Evolutionary conservation across 2,888 invertebrate genomes (phyloP), one percentile per base, ranked within the genome.

Genomic region (Myopa testacea): DNA sequence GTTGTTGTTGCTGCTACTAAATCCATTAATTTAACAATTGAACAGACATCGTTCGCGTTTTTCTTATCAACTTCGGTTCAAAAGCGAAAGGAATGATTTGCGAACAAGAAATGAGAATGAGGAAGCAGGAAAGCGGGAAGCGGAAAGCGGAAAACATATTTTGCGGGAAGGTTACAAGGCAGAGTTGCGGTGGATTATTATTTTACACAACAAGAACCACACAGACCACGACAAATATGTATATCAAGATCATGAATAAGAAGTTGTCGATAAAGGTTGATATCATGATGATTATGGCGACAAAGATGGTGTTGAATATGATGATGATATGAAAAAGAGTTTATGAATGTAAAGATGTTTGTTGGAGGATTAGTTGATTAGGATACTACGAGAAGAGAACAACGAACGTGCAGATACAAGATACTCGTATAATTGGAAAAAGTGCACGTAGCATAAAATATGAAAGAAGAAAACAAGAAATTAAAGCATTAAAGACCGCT

Each of bases 1-100:
- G 74, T 72, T 76, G 82, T 16, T 70, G 80, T 77, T 81, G 78
- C 81, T 78, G 78, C 81, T 82, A 82, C 83, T 84, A 83, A 82
- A 81, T 85, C 86, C 85, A 85, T 85, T 85, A 87, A 85, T 85
- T 85, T 85, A 81, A 80, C 84, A 84, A 85, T 82, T 78, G 83
- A 80, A 81, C 84, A 84, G 83, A 87, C 84, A 85, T 87, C 84
- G 81, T 88, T 88, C 81, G 87, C 88, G 84, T 87, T 88, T 80
- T 78, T 81, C 79, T 81, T 80, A 78, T 85, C 85, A 83, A 84
- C 87, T 86, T 52, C 19, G 8, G 8, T 50, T 34, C 34, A 38
- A 65, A 40, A 37, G 45, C 4, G 26, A 40, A 78, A 5, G 14
- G 50, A 78, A 74, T 58, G 34, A 14, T 77, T 77, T 80, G 10